Percentiles rank a stretch among this genome's conserved stretches.
These are phyloP conservation scores for Eupleurogrammus muticus DNA, from an alignment of 2,797 vertebrate genomes.

Conservation along the genomic window DNA sequence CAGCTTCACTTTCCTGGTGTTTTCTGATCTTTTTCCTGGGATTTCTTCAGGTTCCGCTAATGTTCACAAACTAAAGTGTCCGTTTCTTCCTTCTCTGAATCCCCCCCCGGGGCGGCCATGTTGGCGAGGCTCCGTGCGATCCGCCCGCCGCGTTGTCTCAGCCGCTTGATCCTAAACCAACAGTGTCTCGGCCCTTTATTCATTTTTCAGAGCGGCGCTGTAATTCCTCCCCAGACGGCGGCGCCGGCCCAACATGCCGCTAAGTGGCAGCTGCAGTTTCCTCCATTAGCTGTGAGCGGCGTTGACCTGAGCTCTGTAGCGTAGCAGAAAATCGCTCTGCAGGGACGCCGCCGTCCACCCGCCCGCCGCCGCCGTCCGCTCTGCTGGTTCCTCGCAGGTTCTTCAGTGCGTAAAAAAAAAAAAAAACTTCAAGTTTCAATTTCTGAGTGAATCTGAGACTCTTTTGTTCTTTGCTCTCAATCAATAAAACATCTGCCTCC, in stretches of 20 bases:
- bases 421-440: slow-evolving; percentile 42
- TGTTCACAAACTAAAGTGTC: too few relatives aligned
- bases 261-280: slow-evolving; percentile 61
- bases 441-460: slow-evolving; percentile 62
- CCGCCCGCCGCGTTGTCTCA: slow-evolving; percentile 62
- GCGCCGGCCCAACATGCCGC: slow-evolving; percentile 59
- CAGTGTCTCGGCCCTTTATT: slow-evolving; percentile 51
- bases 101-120: too few relatives aligned
- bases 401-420: slow-evolving; percentile 27
- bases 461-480: slow-evolving; percentile 77
- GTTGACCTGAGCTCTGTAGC: slow-evolving; percentile 73
- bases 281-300: slow-evolving; percentile 79
- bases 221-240: slow-evolving; percentile 80
- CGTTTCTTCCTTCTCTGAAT: too few relatives aligned
- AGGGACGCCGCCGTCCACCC: slow-evolving; percentile 46
- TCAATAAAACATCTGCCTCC: slow-evolving; percentile 85
- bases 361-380: too few relatives aligned
- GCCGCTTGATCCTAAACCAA: slow-evolving; percentile 74
- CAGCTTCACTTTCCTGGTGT: too few relatives aligned
- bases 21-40: too few relatives aligned
- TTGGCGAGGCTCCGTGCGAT: slow-evolving; percentile 55
- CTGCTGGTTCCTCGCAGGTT: slow-evolving; percentile 1
- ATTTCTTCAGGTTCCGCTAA: too few relatives aligned
- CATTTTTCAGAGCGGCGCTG: slow-evolving; percentile 77
- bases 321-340: slow-evolving; percentile 64